These are phyloP conservation scores for Brachypodius melanocephalos DNA, from an alignment of 2,113 vertebrate species.

Conservation along the genomic window DNA sequence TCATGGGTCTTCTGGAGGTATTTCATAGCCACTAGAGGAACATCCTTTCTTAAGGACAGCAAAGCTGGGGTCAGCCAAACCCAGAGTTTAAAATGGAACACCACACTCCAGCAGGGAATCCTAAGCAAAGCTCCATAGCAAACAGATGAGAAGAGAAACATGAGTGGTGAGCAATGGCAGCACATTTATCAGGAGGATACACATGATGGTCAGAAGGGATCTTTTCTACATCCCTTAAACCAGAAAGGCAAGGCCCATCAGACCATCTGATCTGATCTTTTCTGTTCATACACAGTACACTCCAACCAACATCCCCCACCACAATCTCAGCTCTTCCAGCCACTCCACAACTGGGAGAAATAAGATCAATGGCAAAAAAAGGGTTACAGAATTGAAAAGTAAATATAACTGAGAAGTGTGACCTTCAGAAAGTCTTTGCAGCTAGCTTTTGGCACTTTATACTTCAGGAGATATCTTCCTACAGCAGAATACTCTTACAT, in stretches of 20 bases:
- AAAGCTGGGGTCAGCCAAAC: not conserved
- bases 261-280: not conserved
- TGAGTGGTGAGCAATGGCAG: not conserved
- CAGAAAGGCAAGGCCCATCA: not conserved
- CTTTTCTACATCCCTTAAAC: not conserved
- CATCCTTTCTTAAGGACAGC: not conserved
- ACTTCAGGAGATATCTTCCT: not conserved
- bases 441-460: not conserved
- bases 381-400: not conserved
- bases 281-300: not conserved
- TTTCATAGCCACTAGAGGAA: not conserved
- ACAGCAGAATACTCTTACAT: not conserved
- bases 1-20: not conserved
- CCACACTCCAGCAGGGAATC: not conserved
- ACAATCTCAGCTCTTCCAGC: not conserved
- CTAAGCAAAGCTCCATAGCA: not conserved
- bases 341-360: not conserved
- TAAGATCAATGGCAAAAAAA: not conserved
- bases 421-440: not conserved
- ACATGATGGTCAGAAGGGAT: not conserved
- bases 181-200: not conserved
- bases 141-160: not conserved
- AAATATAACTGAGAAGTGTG: not conserved
- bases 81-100: not conserved
- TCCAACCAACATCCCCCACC: not conserved